A percentile compares a stretch with the other conserved stretches of the same genome.
Evolutionary conservation across 2,113 vertebrate species (phyloP).

Genomic region (Rhinolophus ferrumequinum): DNA sequence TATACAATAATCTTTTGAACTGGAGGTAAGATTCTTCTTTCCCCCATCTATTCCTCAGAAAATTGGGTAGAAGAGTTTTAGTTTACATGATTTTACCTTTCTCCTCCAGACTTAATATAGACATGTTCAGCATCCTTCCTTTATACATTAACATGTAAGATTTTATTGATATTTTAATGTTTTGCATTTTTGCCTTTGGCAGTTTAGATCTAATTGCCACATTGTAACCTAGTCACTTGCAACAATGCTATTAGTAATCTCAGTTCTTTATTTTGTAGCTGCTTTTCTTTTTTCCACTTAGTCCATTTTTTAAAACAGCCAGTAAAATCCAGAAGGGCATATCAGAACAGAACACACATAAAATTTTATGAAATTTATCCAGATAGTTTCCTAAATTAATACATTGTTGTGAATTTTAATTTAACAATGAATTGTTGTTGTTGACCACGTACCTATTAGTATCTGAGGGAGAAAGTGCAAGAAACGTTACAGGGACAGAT

Average conservation of each 20-base stretch:
- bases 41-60: background rate
- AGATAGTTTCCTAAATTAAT: background rate
- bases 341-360: background rate
- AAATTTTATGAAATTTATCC: background rate
- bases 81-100: background rate
- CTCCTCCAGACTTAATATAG: background rate
- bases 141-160: conserved; percentile 7
- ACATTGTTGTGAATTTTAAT: background rate
- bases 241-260: background rate
- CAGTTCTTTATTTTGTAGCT: conserved; percentile 23
- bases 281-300: background rate
- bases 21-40: background rate
- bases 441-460: background rate
- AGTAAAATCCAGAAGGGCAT: background rate
- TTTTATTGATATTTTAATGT: conserved; percentile 40
- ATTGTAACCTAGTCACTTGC: background rate
- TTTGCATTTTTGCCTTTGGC: conserved; percentile 36
- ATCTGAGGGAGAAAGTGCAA: background rate
- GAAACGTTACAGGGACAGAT: background rate
- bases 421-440: background rate
- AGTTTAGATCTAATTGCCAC: background rate
- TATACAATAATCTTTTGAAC: background rate
- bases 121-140: background rate
- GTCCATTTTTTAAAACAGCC: background rate
- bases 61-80: background rate